Evolutionary conservation across 2,797 vertebrate species (phyloP), one percentile per base, ranked within the genome.

Genomic region (Sebastes umbrosus): DNA sequence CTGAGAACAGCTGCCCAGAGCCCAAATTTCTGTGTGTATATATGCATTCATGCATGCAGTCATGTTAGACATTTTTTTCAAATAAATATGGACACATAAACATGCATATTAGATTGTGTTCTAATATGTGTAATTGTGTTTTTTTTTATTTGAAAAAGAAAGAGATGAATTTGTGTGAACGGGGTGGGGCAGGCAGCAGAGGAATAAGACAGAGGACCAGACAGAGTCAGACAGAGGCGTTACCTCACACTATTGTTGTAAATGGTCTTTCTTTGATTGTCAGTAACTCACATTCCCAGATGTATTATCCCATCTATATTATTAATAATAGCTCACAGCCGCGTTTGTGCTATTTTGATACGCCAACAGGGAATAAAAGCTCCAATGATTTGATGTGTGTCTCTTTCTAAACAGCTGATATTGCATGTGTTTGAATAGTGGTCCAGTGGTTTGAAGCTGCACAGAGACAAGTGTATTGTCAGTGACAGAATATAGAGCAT

Each of bases 211-310:
- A 43, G 50, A 25, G 72, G 70, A 82, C 46, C 66, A 84, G 77
- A 84, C 75, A 70, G 67, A 83, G 86, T 34, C 66, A 84, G 77
- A 84, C 75, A 70, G 67, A 84, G 86, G 84, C 72, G 64, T 83
- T 79, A 79, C 82, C 77, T 87, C 80, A 52, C 75, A 27, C 63
- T 77, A 25, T 18, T 58, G 50, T 76, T 82, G 65, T 82, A 69
- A 79, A 75, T 64, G 59, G 25, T 84, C 59, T 50, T 10, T 74
- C 75, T 86, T 79, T 79, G 74, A 76, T 77, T 81, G 70, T 81
- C 87, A 81, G 73, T 24, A 77, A 69, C 75, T 54, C 65, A 55
- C 55, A 50, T 68, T 80, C 86, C 68, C 80, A 65, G 64, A 79
- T 80, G 83, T 31, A 74, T 82, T 66, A 75, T 77, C 73, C 52